Conservation (phyloP, 2,797 vertebrate species). For the Myotis myotis region DNA sequence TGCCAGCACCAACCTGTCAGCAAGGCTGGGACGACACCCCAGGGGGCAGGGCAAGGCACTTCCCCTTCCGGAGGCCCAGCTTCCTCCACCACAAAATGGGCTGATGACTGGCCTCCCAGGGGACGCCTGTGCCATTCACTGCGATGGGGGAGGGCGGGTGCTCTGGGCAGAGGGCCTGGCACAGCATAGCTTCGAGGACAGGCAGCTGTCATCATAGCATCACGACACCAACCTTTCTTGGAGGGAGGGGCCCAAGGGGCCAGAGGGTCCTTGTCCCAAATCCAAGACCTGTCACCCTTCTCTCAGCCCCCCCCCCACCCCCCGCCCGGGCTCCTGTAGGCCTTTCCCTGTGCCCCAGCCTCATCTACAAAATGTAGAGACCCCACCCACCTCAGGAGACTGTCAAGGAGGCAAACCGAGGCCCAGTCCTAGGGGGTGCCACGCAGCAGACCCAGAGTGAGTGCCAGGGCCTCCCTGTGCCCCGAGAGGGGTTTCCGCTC, state of each 20-base stretch:
- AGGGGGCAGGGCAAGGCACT: background rate
- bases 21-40: background rate
- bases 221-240: no score
- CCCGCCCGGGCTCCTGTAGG: background rate
- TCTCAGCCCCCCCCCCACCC: no score
- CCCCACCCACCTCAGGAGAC: background rate
- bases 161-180: background rate
- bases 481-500: background rate
- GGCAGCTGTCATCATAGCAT: background rate
- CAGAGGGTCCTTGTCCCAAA: background rate
- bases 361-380: background rate
- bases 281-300: background rate
- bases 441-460: accelerated
- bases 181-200: background rate
- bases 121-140: background rate
- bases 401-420: background rate
- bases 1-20: background rate
- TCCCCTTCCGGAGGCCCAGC: slow-evolving; percentile 25
- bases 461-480: background rate
- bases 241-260: background rate
- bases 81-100: background rate
- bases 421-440: no score
- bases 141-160: background rate
- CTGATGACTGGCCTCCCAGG: background rate
- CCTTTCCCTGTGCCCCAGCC: background rate